These are phyloP conservation scores for Drosophila cognata DNA, from an alignment of 2,888 invertebrate genomes.

Conservation along the genomic window DNA sequence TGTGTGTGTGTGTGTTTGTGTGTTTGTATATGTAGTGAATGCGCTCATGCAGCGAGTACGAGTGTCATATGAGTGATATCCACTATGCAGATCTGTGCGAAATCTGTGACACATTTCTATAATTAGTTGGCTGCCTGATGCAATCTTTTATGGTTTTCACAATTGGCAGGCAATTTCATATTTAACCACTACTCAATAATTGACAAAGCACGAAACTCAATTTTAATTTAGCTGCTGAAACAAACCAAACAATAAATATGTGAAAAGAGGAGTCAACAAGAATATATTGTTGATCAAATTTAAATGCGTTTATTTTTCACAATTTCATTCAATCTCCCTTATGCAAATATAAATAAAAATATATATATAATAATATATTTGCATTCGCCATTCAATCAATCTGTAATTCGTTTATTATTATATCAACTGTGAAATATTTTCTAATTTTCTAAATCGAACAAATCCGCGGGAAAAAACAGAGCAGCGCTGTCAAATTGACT, in stretches of 20 bases:
- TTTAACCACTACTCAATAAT: conserved; percentile 32
- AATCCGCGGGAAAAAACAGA: conserved; percentile 21
- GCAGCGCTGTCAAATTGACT: background rate
- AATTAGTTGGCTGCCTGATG: conserved; percentile 62
- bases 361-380: conserved; percentile 15
- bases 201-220: conserved; percentile 41
- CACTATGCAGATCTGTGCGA: conserved; percentile 12
- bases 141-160: conserved; percentile 33
- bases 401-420: conserved; percentile 64
- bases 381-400: conserved; percentile 60
- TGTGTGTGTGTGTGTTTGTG: background rate
- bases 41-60: conserved; percentile 1
- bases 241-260: conserved; percentile 26
- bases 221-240: conserved; percentile 57
- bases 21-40: conserved; percentile 4
- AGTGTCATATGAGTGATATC: conserved; percentile 14
- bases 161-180: conserved; percentile 44
- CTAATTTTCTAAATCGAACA: conserved; percentile 50
- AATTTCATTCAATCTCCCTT: conserved; percentile 20
- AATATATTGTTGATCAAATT: conserved; percentile 5
- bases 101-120: conserved; percentile 59
- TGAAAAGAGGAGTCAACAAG: background rate
- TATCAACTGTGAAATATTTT: conserved; percentile 60
- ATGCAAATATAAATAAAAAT: conserved; percentile 41
- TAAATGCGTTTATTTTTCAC: background rate